A percentile compares a stretch with the other conserved stretches of the same genome.
Evolutionary conservation across 64 coral and sea anemone species (phyloP).

Genomic region (Montipora cactus): DNA sequence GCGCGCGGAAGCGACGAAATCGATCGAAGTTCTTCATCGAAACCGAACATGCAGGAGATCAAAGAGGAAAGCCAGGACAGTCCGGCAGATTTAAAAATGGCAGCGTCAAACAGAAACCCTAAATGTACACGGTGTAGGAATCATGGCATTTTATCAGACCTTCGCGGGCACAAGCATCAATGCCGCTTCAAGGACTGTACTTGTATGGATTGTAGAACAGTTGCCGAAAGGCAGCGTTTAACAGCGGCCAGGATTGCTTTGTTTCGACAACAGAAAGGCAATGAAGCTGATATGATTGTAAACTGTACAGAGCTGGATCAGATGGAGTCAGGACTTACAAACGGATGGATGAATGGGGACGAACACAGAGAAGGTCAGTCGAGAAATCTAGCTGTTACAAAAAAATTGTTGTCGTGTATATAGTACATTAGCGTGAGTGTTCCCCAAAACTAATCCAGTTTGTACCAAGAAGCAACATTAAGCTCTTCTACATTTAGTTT

Average conservation of each 20-base stretch:
- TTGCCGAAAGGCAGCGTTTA: constrained; percentile 84
- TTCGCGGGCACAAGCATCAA: constrained; percentile 95
- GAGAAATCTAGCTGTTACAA: not conserved
- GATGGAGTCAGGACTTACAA: constrained; percentile 15
- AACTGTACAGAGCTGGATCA: constrained; percentile 12
- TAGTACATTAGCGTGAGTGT: not conserved
- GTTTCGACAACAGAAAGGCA: constrained; percentile 86
- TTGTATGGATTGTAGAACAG: constrained; percentile 88
- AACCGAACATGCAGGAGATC: constrained; percentile 6
- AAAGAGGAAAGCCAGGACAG: constrained; percentile 18
- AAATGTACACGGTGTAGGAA: constrained; percentile 95
- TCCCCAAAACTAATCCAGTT: not conserved
- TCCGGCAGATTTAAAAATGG: not conserved
- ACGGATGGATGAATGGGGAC: constrained; percentile 31
- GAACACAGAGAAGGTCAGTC: constrained; percentile 1
- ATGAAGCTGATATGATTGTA: constrained; percentile 84
- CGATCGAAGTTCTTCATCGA: not conserved
- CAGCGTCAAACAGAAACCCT: constrained; percentile 68
- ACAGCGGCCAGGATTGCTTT: constrained; percentile 93
- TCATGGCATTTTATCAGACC: constrained; percentile 92
- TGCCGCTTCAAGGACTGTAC: constrained; percentile 91
- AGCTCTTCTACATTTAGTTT: not conserved
- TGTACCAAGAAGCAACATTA: not conserved
- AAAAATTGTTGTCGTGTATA: not conserved
- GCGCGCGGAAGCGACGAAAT: not conserved